Evolutionary conservation across 2,888 invertebrate genomes (phyloP).

Genomic region (Agelastica alni): DNA sequence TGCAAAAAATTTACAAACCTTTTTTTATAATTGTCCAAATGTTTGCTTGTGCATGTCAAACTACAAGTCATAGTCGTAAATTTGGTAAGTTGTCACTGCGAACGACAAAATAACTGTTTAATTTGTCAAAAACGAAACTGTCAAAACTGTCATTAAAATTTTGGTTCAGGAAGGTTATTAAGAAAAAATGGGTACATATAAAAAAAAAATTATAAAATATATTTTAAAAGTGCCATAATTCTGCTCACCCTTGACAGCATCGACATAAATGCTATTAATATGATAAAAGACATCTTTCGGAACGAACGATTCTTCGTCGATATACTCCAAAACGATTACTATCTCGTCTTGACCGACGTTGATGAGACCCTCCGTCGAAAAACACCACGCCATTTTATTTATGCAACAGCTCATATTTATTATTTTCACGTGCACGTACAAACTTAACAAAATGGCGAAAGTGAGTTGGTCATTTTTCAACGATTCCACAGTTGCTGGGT

Average conservation of each 20-base stretch:
- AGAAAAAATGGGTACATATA: no score
- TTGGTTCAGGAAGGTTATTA: no score
- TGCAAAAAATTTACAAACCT: no score
- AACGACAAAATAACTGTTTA: no score
- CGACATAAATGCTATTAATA: constrained; percentile 72
- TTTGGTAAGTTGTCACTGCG: no score
- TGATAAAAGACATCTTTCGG: constrained; percentile 78
- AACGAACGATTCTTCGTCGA: constrained; percentile 64
- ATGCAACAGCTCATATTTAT: constrained; percentile 62
- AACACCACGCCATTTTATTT: constrained; percentile 74
- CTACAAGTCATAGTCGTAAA: no score
- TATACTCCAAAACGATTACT: constrained; percentile 71
- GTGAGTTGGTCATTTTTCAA: constrained; percentile 66
- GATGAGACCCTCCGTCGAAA: constrained; percentile 75
- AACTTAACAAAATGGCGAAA: constrained; percentile 76
- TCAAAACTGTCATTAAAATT: no score
- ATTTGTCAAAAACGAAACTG: no score
- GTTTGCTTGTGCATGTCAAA: no score
- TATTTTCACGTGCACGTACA: constrained; percentile 74
- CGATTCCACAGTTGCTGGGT: constrained; percentile 61
- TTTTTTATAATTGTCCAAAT: no score
- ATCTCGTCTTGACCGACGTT: constrained; percentile 84
- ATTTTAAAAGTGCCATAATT: no score
- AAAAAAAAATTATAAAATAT: no score
- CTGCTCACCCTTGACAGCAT: constrained; percentile 66